Base-by-base conservation (phyloP, 2,113 vertebrate species). In the Leptocoma aspasia region DNA sequence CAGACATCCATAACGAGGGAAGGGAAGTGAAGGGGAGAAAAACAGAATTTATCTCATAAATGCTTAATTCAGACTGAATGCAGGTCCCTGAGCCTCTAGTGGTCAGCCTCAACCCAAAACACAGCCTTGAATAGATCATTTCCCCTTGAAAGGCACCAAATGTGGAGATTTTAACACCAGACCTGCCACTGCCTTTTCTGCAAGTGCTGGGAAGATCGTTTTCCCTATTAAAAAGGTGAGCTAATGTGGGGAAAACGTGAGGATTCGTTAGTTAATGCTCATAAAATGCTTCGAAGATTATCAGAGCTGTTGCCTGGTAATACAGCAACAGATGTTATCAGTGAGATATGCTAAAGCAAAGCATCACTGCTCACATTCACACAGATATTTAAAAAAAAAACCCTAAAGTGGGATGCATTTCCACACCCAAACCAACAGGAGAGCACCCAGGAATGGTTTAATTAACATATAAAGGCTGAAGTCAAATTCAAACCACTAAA, bases 311-410 rank as follows among this genome's bases (percentile, higher is more conserved):
- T 92, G 91, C 73, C 57, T 87, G 70, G 63, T 42, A 79, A 85
- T 82, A 23, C 33, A 19, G 12, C 81, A 89, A 44, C 93, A 97
- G 93, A 95, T 95, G 91, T 82, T 92, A 92, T 82, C 86, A 50
- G 54, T 15, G n/a, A 50, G 70, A 66, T 31, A 50, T 4, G 18
- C 70, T 39, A 72, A 50, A 80, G 50, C 61, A 86, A 59, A 73
- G 41, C 23, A 8, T 13, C 57, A 7, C 28, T 28, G 84, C 57
- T 89, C 23, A 14, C 9, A 42, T 16, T 64, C 60, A 64, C 70
- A 61, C 2, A 30, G 49, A 64, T 16, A 42, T 31, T 37, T 6
- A 3, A 7, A 5, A n/a, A 37, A 70, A 37, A 42, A 54, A 5
- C 53, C 64, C 52, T 65, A 7, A 79, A 59, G 19, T 20, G 54